Conservation (phyloP, 2,888 invertebrate genomes). For the Drosophila suboccidentalis region DNA sequence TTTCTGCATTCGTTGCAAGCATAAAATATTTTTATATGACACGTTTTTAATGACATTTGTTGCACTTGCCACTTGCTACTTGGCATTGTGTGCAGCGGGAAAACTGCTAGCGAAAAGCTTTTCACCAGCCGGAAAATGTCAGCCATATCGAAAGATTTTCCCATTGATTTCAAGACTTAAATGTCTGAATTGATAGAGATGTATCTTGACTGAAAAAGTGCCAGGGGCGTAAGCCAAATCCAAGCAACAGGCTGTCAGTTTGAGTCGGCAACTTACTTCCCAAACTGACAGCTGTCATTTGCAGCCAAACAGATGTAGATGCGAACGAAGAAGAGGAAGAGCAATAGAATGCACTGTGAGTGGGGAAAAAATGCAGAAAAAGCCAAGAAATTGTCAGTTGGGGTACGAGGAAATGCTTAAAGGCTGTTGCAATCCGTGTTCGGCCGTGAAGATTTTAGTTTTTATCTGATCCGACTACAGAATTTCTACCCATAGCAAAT, state of each 20-base stretch:
- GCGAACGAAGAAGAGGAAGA: neutral
- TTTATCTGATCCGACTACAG: neutral
- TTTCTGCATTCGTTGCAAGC: slow-evolving; percentile 46
- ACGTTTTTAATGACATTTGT: slow-evolving; percentile 80
- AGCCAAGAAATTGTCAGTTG: slow-evolving; percentile 2
- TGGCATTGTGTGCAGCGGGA: slow-evolving; percentile 38
- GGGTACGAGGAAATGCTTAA: neutral
- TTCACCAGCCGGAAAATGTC: slow-evolving; percentile 1
- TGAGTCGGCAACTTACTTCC: slow-evolving; percentile 58
- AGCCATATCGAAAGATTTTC: neutral
- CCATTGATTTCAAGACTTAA: slow-evolving; percentile 8
- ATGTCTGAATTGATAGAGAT: slow-evolving; percentile 15
- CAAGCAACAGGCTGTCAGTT: slow-evolving; percentile 73
- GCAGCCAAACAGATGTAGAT: slow-evolving; percentile 31
- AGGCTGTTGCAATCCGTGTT: neutral
- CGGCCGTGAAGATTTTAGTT: neutral
- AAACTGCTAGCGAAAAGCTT: slow-evolving; percentile 7
- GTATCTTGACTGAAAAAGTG: slow-evolving; percentile 18
- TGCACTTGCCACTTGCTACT: slow-evolving; percentile 64
- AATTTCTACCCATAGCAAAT: too few relatives aligned
- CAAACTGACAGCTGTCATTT: slow-evolving; percentile 75
- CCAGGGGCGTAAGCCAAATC: slow-evolving; percentile 40
- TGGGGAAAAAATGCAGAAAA: slow-evolving; percentile 9
- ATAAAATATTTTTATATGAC: slow-evolving; percentile 78
- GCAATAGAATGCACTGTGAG: slow-evolving; percentile 11